Conservation (phyloP, 30 jellyfish, hydroid and myxozoan species). For the Hydractinia symbiolongicarpus region DNA sequence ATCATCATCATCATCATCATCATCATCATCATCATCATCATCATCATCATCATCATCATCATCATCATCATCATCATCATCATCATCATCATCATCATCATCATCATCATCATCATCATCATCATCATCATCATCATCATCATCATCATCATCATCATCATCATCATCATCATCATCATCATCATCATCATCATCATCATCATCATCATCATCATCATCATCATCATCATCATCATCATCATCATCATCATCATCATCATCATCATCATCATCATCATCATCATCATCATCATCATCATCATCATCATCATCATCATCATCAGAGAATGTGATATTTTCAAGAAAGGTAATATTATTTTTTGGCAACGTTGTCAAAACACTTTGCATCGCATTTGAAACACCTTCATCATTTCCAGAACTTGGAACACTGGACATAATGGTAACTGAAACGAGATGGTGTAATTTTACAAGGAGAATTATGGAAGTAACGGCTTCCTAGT, state of each 20-base stretch:
- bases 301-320: no score
- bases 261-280: conserved; percentile 9
- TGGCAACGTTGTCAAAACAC: no score
- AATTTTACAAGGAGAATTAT: no score
- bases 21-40: conserved; percentile 10
- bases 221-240: conserved; percentile 9
- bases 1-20: conserved; percentile 9
- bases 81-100: conserved; percentile 10
- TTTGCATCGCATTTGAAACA: no score
- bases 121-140: conserved; percentile 9
- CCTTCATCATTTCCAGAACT: no score
- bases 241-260: conserved; percentile 9
- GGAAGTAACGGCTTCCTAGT: no score
- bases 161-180: conserved; percentile 10
- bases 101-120: conserved; percentile 10
- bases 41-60: conserved; percentile 10
- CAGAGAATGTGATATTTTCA: no score
- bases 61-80: conserved; percentile 9
- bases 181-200: conserved; percentile 9
- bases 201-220: conserved; percentile 10
- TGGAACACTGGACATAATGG: no score
- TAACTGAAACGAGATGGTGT: no score
- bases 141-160: conserved; percentile 10
- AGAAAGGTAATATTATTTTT: no score
- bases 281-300: no score